These are phyloP conservation scores for Diabrotica virgifera DNA, from an alignment of 1,140 invertebrate species.

Conservation along the genomic window DNA sequence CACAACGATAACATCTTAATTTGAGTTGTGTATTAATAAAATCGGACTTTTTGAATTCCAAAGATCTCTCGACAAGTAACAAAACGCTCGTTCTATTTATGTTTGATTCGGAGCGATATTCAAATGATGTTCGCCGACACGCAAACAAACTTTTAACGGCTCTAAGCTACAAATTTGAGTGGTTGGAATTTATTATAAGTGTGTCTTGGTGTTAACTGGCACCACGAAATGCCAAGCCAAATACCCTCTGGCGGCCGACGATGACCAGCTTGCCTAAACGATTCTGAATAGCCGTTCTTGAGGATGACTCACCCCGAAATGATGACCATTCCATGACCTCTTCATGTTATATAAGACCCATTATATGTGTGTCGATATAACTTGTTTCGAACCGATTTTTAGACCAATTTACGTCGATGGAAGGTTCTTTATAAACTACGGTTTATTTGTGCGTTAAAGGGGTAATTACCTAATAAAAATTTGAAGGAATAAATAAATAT, in stretches of 20 bases:
- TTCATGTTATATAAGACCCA: neutral
- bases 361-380: neutral
- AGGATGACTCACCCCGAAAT: neutral
- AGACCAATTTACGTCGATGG: no score
- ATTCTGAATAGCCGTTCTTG: neutral
- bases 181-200: neutral
- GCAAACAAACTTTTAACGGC: neutral
- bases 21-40: neutral
- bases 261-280: neutral
- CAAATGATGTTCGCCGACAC: neutral
- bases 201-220: no score
- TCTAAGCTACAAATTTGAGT: neutral
- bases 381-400: neutral
- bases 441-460: no score
- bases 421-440: no score
- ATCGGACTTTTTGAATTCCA: neutral
- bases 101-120: neutral
- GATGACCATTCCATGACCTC: neutral
- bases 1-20: slow-evolving; percentile 3
- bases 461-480: no score
- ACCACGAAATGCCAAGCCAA: neutral
- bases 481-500: no score
- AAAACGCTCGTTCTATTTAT: slow-evolving; percentile 2
- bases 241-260: neutral
- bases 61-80: neutral